Conservation (phyloP, 2,888 invertebrate genomes). For the Hemistola chrysoprasaria region DNA sequence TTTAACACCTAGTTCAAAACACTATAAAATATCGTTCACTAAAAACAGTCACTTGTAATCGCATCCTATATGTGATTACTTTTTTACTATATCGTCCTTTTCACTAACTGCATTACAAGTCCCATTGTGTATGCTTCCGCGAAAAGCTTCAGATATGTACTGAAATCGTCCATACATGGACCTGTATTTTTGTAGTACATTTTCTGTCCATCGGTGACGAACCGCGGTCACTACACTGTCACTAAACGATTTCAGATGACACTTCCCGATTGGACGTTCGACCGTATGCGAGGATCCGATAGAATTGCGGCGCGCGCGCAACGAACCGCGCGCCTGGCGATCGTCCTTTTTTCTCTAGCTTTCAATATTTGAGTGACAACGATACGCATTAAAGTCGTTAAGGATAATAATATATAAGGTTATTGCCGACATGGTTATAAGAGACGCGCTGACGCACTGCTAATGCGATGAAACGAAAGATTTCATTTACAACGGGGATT, state of each 20-base stretch:
- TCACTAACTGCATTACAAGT: conserved; percentile 38
- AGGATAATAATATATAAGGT: conserved; percentile 80
- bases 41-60: conserved; percentile 39
- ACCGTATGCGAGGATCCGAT: conserved; percentile 58
- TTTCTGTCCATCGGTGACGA: conserved; percentile 40
- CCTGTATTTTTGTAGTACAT: conserved; percentile 50
- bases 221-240: conserved; percentile 20
- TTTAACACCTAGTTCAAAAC: conserved; percentile 31
- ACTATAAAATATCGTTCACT: conserved; percentile 31
- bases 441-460: conserved; percentile 54
- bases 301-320: conserved; percentile 67
- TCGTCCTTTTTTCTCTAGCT: conserved; percentile 74
- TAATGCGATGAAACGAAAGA: conserved; percentile 66
- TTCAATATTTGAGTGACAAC: conserved; percentile 75
- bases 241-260: conserved; percentile 34
- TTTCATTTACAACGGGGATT: conserved; percentile 76
- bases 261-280: conserved; percentile 70
- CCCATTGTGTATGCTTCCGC: conserved; percentile 44
- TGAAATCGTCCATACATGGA: conserved; percentile 34
- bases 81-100: conserved; percentile 53
- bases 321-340: conserved; percentile 42
- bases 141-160: conserved; percentile 40
- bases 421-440: conserved; percentile 63
- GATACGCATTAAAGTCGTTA: conserved; percentile 70
- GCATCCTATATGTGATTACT: no score